Evolutionary conservation across 2,888 invertebrate genomes (phyloP).

Genomic region (Dasypogon diadema): DNA sequence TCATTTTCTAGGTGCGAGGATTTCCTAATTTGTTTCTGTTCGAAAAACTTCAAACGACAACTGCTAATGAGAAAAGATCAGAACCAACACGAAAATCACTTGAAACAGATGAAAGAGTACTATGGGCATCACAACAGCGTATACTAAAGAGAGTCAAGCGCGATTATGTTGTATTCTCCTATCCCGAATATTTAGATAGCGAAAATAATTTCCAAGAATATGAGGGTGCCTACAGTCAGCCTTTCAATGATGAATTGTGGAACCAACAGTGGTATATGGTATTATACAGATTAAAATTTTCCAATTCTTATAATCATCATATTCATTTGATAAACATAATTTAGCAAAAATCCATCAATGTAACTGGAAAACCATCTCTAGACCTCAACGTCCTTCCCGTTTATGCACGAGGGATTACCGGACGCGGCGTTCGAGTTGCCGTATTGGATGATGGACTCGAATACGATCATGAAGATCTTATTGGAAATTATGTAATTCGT

Average conservation of each 20-base stretch:
- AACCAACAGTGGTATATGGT: constrained; percentile 84
- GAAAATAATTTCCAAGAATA: constrained; percentile 26
- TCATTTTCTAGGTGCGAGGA: constrained; percentile 57
- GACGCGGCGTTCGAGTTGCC: constrained; percentile 82
- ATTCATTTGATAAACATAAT: too few relatives aligned
- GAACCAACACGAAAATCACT: constrained; percentile 45
- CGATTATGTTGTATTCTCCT: constrained; percentile 53
- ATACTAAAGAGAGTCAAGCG: constrained; percentile 58
- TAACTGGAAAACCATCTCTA: constrained; percentile 62
- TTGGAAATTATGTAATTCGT: constrained; percentile 80
- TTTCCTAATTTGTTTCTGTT: constrained; percentile 57
- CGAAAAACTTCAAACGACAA: constrained; percentile 51
- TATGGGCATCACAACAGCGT: constrained; percentile 58
- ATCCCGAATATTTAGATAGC: constrained; percentile 50
- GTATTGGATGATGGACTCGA: constrained; percentile 92
- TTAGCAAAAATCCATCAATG: constrained; percentile 51
- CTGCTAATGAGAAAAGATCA: constrained; percentile 52
- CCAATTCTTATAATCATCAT: not conserved
- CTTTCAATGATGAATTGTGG: constrained; percentile 90
- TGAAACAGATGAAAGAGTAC: constrained; percentile 56
- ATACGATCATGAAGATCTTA: constrained; percentile 83
- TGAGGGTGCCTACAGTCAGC: constrained; percentile 62
- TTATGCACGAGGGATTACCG: constrained; percentile 83
- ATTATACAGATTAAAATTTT: not conserved
- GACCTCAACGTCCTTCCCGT: constrained; percentile 89